phyloP scores from a whole-genome alignment of 2,888 invertebrate genomes.

The Cheiracanthium punctorium region DNA sequence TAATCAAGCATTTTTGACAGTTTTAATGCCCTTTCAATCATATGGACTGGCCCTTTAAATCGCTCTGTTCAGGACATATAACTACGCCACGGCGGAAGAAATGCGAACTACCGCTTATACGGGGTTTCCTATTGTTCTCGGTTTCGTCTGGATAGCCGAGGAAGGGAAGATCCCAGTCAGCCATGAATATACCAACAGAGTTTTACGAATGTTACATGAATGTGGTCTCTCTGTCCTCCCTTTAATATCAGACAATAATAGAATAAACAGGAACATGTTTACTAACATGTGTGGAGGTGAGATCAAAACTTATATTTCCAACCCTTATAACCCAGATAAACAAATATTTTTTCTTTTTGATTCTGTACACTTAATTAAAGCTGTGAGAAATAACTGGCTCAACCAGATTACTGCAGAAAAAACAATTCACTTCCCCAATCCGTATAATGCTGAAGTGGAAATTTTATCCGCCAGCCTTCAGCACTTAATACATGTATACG shows the following conservation, averaged over 20 bases:
- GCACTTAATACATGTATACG: neutral
- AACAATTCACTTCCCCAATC: neutral
- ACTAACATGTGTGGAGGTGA: neutral
- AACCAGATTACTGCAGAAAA: neutral
- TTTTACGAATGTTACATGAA: neutral
- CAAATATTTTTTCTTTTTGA: neutral
- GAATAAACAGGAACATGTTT: conserved; percentile 27
- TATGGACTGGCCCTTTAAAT: too few relatives aligned
- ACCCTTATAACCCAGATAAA: neutral
- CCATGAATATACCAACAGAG: neutral
- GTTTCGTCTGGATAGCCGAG: too few relatives aligned
- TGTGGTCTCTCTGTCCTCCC: neutral
- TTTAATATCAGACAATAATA: conserved; percentile 27
- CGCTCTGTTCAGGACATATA: too few relatives aligned
- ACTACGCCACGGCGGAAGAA: too few relatives aligned
- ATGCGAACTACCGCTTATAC: too few relatives aligned
- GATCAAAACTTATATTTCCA: neutral
- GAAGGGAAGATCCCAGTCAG: too few relatives aligned
- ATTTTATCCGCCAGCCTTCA: neutral
- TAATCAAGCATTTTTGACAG: too few relatives aligned
- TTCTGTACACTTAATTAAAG: neutral
- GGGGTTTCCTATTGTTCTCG: too few relatives aligned
- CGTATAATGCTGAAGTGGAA: neutral
- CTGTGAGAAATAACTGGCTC: conserved; percentile 18
- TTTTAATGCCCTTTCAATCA: too few relatives aligned